Evolutionary conservation across 1,140 invertebrate genomes (phyloP).

Genomic region (Ganaspis sp.): DNA sequence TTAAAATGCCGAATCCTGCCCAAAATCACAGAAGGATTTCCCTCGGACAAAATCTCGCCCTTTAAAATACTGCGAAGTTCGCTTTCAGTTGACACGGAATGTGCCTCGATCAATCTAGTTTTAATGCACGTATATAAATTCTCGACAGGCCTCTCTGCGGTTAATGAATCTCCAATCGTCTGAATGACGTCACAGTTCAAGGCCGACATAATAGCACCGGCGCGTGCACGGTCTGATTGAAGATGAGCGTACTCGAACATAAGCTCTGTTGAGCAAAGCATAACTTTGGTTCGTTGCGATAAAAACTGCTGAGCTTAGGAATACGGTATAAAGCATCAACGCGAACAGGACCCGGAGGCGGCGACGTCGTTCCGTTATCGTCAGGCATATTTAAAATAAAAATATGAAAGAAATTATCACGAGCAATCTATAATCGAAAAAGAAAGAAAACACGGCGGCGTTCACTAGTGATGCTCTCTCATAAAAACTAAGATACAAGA

Average conservation of each 20-base stretch:
- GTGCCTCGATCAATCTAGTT: not conserved
- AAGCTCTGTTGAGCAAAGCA: not conserved
- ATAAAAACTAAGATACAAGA: too few species aligned
- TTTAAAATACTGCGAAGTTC: not conserved
- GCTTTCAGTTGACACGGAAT: not conserved
- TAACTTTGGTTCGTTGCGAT: too few species aligned
- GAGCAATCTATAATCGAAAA: too few species aligned
- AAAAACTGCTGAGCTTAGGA: not conserved
- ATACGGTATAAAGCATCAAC: not conserved
- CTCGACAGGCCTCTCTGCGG: not conserved
- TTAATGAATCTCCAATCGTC: not conserved
- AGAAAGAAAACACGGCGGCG: too few species aligned
- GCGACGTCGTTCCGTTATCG: too few species aligned
- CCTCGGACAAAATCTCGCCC: not conserved
- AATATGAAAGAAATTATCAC: too few species aligned
- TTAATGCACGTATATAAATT: not conserved
- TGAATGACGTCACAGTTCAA: not conserved
- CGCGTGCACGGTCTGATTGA: too few species aligned
- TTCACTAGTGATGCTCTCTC: too few species aligned
- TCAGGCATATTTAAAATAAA: too few species aligned
- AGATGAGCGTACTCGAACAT: not conserved
- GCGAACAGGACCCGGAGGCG: not conserved
- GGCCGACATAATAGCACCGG: not conserved
- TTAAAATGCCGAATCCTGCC: not conserved
- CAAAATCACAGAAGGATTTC: not conserved